Conservation (phyloP, 2,113 vertebrate species). For the Corapipo altera region DNA sequence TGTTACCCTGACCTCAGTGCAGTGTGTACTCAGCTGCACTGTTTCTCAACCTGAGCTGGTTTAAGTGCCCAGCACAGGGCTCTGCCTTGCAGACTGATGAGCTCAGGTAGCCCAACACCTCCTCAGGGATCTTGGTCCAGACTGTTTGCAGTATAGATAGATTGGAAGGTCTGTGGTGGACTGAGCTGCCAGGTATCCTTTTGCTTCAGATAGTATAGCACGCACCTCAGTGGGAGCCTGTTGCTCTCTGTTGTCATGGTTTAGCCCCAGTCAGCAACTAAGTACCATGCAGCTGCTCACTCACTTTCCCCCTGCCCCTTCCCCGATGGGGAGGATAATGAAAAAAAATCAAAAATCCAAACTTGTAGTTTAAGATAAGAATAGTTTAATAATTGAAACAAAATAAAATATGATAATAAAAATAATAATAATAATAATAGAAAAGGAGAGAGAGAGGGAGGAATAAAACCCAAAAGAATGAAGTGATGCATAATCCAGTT, state of each 20-base stretch:
- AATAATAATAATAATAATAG: background rate
- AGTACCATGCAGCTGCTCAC: background rate
- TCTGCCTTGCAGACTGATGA: background rate
- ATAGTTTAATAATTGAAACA: background rate
- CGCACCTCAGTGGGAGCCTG: accelerated
- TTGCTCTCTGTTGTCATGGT: background rate
- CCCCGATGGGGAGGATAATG: background rate
- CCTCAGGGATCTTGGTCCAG: background rate
- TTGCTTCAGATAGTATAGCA: background rate
- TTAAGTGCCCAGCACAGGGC: background rate
- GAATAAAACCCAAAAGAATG: background rate
- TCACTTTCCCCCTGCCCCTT: background rate
- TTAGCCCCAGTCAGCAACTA: background rate
- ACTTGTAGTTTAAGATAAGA: background rate
- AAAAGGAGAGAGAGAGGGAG: background rate
- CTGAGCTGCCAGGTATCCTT: background rate
- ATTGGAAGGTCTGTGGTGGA: background rate
- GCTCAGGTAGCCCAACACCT: background rate
- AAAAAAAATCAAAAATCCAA: background rate
- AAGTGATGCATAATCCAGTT: background rate
- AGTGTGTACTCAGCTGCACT: background rate
- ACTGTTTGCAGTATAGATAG: background rate
- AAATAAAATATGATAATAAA: background rate
- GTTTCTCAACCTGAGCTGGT: background rate
- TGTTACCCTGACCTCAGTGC: accelerated